These are phyloP conservation scores for Coregonus suidteri DNA, from an alignment of 2,797 vertebrate species.

Conservation along the genomic window DNA sequence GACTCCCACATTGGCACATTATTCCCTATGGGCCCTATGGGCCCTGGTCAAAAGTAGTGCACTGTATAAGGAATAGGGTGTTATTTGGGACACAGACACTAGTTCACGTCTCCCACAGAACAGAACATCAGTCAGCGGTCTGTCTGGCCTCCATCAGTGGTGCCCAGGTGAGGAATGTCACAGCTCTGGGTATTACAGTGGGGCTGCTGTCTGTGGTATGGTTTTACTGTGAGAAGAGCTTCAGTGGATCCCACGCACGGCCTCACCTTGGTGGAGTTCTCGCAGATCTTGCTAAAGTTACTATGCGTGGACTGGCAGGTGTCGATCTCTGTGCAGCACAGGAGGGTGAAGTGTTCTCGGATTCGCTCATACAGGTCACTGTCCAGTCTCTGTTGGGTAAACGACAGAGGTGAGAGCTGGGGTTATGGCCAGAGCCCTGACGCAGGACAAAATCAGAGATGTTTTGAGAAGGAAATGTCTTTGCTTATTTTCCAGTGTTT, in stretches of 20 bases:
- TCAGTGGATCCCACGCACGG: neutral
- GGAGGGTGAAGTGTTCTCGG: constrained; percentile 70
- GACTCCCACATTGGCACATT: neutral
- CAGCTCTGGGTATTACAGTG: constrained; percentile 21
- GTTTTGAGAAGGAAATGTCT: neutral
- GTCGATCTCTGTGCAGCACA: constrained; percentile 80
- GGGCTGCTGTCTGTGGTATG: neutral
- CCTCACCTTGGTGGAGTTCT: constrained; percentile 73
- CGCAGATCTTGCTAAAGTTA: constrained; percentile 67
- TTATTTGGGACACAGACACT: neutral
- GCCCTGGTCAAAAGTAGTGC: neutral
- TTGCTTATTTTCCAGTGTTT: neutral
- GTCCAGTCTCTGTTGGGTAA: constrained; percentile 69
- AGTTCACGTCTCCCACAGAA: neutral
- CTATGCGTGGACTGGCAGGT: constrained; percentile 68
- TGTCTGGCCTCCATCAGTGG: neutral
- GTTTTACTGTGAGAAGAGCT: neutral
- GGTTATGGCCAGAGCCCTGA: neutral
- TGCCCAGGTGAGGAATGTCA: constrained; percentile 40
- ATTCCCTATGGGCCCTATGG: too few relatives aligned
- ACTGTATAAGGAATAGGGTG: neutral
- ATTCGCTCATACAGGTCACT: constrained; percentile 82
- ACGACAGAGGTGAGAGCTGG: neutral
- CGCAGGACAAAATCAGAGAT: neutral
- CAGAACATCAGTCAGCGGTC: neutral